phyloP scores from a whole-genome alignment of 2,888 invertebrate species.

The Ariolimax columbianus region DNA sequence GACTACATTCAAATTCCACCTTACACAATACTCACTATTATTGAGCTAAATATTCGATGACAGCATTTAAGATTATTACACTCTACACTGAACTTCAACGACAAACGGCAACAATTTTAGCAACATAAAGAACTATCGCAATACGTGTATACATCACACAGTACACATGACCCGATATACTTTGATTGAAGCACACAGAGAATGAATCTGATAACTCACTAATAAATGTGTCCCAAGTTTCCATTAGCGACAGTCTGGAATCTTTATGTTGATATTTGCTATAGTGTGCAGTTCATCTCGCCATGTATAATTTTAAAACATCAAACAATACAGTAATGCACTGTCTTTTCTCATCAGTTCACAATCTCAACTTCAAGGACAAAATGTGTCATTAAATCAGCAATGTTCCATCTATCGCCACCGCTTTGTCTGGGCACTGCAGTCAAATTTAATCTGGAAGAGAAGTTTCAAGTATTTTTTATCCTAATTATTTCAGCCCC shows the following conservation, averaged over 20 bases:
- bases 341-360: not conserved
- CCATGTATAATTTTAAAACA: not conserved
- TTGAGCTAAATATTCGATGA: too few relatives aligned
- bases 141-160: not conserved
- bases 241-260: not conserved
- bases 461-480: not conserved
- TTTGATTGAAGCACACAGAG: not conserved
- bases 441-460: not conserved
- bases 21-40: too few relatives aligned
- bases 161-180: not conserved
- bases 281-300: not conserved
- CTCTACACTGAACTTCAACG: too few relatives aligned
- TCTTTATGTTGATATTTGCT: not conserved
- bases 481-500: not conserved
- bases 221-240: not conserved
- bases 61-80: too few relatives aligned
- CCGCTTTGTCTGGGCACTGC: slow-evolving; percentile 1
- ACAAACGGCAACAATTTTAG: too few relatives aligned
- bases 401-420: not conserved
- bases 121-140: not conserved
- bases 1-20: too few relatives aligned
- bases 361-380: not conserved
- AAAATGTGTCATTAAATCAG: too few relatives aligned
- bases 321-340: not conserved
- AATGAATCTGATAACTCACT: not conserved